These are phyloP conservation scores for Mythimna lalbum DNA, from an alignment of 2,888 invertebrate species.

Conservation along the genomic window DNA sequence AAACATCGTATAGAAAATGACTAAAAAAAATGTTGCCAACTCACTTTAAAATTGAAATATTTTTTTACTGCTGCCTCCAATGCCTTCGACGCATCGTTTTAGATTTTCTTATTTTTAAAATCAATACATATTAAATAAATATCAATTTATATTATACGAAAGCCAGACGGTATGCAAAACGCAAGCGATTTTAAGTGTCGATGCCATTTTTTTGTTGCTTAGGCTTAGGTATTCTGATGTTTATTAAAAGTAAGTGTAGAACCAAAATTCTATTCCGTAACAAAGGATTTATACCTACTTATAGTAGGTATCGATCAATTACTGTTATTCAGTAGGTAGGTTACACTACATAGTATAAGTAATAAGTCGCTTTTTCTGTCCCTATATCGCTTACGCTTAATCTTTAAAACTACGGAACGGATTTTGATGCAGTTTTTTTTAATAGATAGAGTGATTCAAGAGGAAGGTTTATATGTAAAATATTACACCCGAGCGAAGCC, in stretches of 20 bases:
- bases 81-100: conserved; percentile 45
- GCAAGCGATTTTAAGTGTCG: conserved; percentile 1
- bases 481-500: too few species aligned
- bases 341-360: too few species aligned
- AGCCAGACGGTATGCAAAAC: conserved; percentile 36
- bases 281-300: too few species aligned
- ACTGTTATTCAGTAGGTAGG: too few species aligned
- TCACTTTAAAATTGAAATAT: conserved; percentile 70
- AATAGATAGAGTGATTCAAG: too few species aligned
- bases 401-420: too few species aligned
- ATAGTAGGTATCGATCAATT: too few species aligned
- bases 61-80: conserved; percentile 59
- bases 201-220: background rate
- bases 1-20: conserved; percentile 81
- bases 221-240: background rate
- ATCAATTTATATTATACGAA: conserved; percentile 41
- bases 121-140: conserved; percentile 49
- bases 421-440: too few species aligned
- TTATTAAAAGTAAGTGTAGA: background rate
- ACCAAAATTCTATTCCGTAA: background rate
- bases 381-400: too few species aligned
- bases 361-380: too few species aligned
- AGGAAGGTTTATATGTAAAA: too few species aligned
- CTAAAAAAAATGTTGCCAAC: conserved; percentile 68
- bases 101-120: conserved; percentile 59